These are phyloP conservation scores for Eutrigla gurnardus DNA, from an alignment of 2,797 vertebrate species.

Conservation along the genomic window DNA sequence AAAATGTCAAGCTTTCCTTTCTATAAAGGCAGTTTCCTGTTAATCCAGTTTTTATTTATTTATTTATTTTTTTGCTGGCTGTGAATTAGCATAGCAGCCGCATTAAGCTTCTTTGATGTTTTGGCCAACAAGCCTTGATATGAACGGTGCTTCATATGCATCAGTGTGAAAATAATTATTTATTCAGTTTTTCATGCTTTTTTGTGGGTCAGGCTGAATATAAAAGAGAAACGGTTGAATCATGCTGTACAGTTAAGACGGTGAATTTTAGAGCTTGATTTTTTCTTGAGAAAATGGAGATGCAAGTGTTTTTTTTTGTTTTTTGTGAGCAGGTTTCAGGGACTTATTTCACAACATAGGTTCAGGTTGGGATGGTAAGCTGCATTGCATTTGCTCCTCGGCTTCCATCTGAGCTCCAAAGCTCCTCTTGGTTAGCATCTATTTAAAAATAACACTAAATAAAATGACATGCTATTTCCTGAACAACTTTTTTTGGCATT, in stretches of 20 bases:
- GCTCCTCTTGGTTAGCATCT: background rate
- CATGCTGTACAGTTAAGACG: background rate
- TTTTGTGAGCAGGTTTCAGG: background rate
- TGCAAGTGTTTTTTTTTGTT: background rate
- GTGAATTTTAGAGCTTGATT: background rate
- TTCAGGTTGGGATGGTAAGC: background rate
- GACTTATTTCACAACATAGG: background rate
- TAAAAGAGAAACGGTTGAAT: constrained; percentile 15
- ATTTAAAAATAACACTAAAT: too few relatives aligned
- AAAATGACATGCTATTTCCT: background rate
- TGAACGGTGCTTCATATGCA: constrained; percentile 55
- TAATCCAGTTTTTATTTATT: background rate
- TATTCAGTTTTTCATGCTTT: constrained; percentile 28
- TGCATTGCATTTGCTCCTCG: background rate
- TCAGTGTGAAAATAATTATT: constrained; percentile 45
- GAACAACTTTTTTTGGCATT: background rate
- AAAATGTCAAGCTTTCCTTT: constrained; percentile 7
- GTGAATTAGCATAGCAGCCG: constrained; percentile 41
- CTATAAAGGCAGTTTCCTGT: constrained; percentile 8
- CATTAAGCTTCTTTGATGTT: constrained; percentile 64
- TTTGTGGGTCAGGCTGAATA: constrained; percentile 22
- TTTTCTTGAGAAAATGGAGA: background rate
- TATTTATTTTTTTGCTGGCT: constrained; percentile 16
- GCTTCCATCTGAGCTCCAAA: background rate
- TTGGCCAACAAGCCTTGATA: constrained; percentile 63